Base-by-base conservation (phyloP, 2,113 vertebrate species). In the Perca schrenkii region DNA sequence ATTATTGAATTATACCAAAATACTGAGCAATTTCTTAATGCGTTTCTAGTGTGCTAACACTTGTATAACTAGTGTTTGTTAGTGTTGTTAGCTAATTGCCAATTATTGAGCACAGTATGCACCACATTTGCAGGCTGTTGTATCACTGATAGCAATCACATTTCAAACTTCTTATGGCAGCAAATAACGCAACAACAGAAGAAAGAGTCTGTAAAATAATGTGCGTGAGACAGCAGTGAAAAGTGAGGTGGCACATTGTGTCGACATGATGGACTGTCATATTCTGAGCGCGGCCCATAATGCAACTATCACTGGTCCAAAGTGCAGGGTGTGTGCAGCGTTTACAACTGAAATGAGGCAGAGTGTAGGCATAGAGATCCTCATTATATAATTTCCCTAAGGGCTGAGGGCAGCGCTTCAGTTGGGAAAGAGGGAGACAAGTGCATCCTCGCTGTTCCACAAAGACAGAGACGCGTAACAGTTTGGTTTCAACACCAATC, bases 311-410 rank as follows among this genome's bases (percentile, higher is more conserved):
- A 95, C 93, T 72, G 87, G 91, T 86, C 94, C 92, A 94, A 94
- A 93, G 91, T 88, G 87, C 80, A 84, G 87, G 89, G 79, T 92
- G 85, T 91, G 91, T 83, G 90, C 89, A 90, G 86, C 91, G 91
- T 94, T 94, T 94, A 93, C 92, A 94, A 94, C 93, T 94, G 93
- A 95, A 95, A 95, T 94, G 93, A 94, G 95, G 91, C 92, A 91
- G 91, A 94, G 89, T 86, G 88, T 73, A 86, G 90, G 86, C 93
- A 90, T 91, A 89, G 77, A 83, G 88, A 89, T 89, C 89, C 93
- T 95, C 93, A 94, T 95, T 95, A 95, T 93, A 91, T 87, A 77
- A 31, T 91, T 88, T 93, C 93, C 93, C 94, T 57, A 52, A 91
- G 93, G 94, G 92, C 83, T 71, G 78, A 87, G 91, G 88, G 82